phyloP scores from a whole-genome alignment of 2,888 invertebrate genomes.

The Sylvicola cinctus region DNA sequence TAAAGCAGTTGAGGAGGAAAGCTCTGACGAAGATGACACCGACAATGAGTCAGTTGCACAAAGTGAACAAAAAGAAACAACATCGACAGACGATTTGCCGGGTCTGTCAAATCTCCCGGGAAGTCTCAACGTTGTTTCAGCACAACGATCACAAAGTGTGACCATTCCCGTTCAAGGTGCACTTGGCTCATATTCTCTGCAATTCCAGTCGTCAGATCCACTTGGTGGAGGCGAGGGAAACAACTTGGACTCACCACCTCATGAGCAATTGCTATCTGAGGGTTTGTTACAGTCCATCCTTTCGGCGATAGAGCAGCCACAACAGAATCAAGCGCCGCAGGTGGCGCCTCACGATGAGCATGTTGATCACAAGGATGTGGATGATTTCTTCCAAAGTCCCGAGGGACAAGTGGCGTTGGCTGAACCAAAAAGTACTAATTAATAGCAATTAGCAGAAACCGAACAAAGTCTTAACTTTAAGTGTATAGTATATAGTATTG shows the following conservation, averaged over 20 bases:
- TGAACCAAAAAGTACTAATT: slow-evolving; percentile 6
- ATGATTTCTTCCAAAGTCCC: slow-evolving; percentile 6
- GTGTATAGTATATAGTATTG: too few relatives aligned
- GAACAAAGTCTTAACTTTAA: too few relatives aligned
- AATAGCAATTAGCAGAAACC: too few relatives aligned
- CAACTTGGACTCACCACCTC: slow-evolving; percentile 31
- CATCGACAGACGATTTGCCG: slow-evolving; percentile 12
- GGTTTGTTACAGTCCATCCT: slow-evolving; percentile 61
- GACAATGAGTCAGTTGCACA: neutral
- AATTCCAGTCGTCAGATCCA: slow-evolving; percentile 50
- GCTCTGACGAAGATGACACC: neutral
- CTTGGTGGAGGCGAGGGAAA: slow-evolving; percentile 23
- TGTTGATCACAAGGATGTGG: slow-evolving; percentile 6
- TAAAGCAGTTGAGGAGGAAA: neutral
- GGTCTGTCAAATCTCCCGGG: slow-evolving; percentile 16
- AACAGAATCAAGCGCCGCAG: slow-evolving; percentile 7
- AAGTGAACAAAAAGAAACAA: neutral
- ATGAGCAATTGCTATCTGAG: slow-evolving; percentile 57
- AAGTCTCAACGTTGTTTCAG: slow-evolving; percentile 19
- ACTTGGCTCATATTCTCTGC: slow-evolving; percentile 46
- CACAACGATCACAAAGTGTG: slow-evolving; percentile 20
- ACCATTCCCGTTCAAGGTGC: slow-evolving; percentile 33
- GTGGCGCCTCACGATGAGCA: slow-evolving; percentile 10
- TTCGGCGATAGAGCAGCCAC: slow-evolving; percentile 60
- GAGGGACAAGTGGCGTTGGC: slow-evolving; percentile 6